Evolutionary conservation across 2,797 vertebrate genomes (phyloP), one percentile per base, ranked within the genome.

Genomic region (Hozukius guyotensis): DNA sequence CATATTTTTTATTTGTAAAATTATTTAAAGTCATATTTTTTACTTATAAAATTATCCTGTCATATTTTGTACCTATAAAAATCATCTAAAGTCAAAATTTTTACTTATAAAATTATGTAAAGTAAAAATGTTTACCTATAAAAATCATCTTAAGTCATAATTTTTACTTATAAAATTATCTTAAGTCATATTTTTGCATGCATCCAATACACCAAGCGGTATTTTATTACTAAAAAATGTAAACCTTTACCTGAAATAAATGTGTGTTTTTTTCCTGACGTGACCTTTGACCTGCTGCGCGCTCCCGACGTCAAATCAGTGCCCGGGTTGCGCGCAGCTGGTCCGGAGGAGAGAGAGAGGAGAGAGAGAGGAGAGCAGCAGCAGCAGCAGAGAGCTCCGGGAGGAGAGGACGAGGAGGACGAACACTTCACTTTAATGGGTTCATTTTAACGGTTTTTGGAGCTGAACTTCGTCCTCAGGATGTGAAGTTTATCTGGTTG

Each of bases 201-300:
- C 13, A 8, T 8, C 7, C 55, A 16, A 29, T 16, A 16, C 14
- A 32, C 9, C 16, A 20, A 18, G 13, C 20, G 20, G 59, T 32
- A 16, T 6, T 32, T 5, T 32, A 60, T 20, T 0, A 20, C 2
- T 24, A 56, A 56, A 31, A 29, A 64, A 56, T 27, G 25, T 27
- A 27, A 27, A 27, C 25, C 3, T 27, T 27, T 27, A 27, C 3
- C 25, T 27, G 25, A 29, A 29, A 56, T 36, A 1, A 34, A 56
- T 6, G 6, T 74, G 31, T 7, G 61, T 72, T 72, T 25, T 18
- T 18, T 14, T 10, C 6, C 1, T 34, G 1, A 70, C 69, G 36
- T 86, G 34, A 83, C 84, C 78, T 85, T 75, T 85, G 79, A 87
- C 77, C 68, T 3, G 12, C n/a, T 18, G 88, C 86, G 76, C 88